Conservation (phyloP, 2,113 vertebrate genomes). For the Chauna torquata region DNA sequence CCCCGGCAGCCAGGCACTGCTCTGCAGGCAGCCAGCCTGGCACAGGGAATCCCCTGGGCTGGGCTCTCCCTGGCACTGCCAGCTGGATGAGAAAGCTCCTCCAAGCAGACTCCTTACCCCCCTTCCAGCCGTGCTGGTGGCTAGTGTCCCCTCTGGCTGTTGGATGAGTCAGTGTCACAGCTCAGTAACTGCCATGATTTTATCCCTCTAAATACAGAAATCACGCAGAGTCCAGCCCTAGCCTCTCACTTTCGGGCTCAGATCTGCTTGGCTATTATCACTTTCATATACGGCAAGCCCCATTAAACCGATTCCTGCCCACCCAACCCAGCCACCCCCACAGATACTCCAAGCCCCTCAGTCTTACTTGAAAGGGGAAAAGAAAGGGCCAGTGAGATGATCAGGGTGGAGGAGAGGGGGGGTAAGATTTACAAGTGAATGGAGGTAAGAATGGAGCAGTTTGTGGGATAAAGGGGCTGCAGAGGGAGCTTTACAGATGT, state of each 20-base stretch:
- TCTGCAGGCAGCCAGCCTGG: background rate
- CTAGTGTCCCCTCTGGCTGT: background rate
- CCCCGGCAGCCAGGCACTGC: constrained; percentile 41
- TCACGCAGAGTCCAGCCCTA: background rate
- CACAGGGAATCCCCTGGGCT: constrained; percentile 47
- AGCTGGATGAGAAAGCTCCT: constrained; percentile 41
- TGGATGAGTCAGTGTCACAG: constrained; percentile 23
- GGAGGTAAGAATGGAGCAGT: constrained; percentile 93
- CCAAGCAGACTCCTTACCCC: constrained; percentile 12
- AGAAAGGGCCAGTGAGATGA: constrained; percentile 74
- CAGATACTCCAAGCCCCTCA: constrained; percentile 54
- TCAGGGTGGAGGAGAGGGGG: constrained; percentile 52
- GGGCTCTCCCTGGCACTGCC: constrained; percentile 42
- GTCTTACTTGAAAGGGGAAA: constrained; percentile 70
- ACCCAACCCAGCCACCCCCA: constrained; percentile 59
- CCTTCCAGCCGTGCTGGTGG: background rate
- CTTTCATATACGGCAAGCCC: constrained; percentile 24
- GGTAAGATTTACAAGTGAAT: constrained; percentile 93
- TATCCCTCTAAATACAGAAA: constrained; percentile 26
- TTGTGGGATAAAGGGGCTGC: constrained; percentile 92
- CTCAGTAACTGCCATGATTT: background rate
- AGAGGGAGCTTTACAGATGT: constrained; percentile 98
- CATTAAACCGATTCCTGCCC: constrained; percentile 51
- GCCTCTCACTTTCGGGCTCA: constrained; percentile 6
- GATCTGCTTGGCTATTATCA: constrained; percentile 44